Evolutionary conservation across 2,888 invertebrate genomes (phyloP).

Genomic region (Slavum lentiscoides): DNA sequence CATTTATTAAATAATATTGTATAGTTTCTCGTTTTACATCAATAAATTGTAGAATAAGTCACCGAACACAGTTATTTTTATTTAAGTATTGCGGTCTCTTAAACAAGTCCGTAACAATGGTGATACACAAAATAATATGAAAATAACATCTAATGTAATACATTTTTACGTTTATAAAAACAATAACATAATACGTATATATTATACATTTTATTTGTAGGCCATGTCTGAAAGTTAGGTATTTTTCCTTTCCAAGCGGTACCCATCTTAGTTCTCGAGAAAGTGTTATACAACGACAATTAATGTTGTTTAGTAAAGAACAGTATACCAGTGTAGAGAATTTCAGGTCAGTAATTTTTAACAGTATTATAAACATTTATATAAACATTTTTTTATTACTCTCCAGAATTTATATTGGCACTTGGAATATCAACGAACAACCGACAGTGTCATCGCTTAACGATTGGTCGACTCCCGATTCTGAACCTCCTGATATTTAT

Average conservation of each 20-base stretch:
- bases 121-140: constrained; percentile 53
- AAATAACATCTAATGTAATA: constrained; percentile 42
- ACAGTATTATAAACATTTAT: neutral
- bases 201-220: constrained; percentile 56
- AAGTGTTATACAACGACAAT: constrained; percentile 75
- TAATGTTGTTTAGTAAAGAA: constrained; percentile 75
- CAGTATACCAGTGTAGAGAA: constrained; percentile 75
- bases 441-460: constrained; percentile 72
- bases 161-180: constrained; percentile 9
- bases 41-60: no score
- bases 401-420: constrained; percentile 77
- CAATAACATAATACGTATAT: constrained; percentile 57
- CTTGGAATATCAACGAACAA: constrained; percentile 99
- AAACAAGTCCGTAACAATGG: no score
- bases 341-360: constrained; percentile 63
- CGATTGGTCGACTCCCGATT: constrained; percentile 78
- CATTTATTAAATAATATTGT: no score
- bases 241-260: constrained; percentile 66
- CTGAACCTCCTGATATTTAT: constrained; percentile 90
- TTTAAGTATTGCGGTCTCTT: no score
- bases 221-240: constrained; percentile 63
- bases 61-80: no score
- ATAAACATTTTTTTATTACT: constrained; percentile 20
- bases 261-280: constrained; percentile 69
- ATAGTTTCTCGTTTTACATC: no score